These are phyloP conservation scores for Zaprionus lachaisei DNA, from an alignment of 1,140 invertebrate genomes.

Conservation along the genomic window DNA sequence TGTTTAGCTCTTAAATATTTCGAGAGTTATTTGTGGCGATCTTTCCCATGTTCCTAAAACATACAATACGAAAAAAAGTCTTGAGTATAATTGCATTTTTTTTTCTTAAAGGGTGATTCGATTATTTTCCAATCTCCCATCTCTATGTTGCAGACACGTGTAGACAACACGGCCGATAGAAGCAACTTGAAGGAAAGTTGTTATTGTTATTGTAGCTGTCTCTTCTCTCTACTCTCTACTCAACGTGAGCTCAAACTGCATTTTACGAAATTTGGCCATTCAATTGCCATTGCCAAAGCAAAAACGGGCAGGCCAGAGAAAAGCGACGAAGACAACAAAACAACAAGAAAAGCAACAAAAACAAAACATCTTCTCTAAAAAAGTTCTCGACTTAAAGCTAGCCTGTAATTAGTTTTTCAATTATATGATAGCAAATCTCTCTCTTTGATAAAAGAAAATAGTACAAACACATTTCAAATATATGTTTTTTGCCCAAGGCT, in stretches of 20 bases:
- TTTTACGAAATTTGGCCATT: conserved; percentile 78
- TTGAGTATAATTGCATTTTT: too few species aligned
- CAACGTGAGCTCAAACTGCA: conserved; percentile 77
- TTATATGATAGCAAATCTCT: background rate
- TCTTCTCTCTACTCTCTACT: conserved; percentile 60
- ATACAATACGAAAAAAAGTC: background rate
- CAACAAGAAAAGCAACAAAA: conserved; percentile 28
- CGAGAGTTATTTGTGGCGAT: background rate
- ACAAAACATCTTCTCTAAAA: conserved; percentile 12
- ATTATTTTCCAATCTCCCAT: conserved; percentile 29
- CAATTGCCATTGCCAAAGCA: conserved; percentile 70
- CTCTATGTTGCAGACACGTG: conserved; percentile 38
- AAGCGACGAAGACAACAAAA: conserved; percentile 33
- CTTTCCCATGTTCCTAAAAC: background rate
- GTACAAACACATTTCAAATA: background rate
- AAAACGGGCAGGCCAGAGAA: conserved; percentile 13
- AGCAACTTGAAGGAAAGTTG: conserved; percentile 62
- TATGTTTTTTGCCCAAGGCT: background rate
- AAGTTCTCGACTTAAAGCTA: conserved; percentile 12
- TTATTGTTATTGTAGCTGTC: conserved; percentile 60
- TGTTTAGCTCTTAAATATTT: background rate
- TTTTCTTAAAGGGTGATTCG: background rate
- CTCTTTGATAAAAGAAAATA: background rate
- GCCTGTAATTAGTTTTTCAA: conserved; percentile 3
- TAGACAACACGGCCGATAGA: background rate